A percentile compares a stretch with the other conserved stretches of the same genome.
Evolutionary conservation across 2,797 vertebrate genomes (phyloP).

Genomic region (Apogon hyalosoma): DNA sequence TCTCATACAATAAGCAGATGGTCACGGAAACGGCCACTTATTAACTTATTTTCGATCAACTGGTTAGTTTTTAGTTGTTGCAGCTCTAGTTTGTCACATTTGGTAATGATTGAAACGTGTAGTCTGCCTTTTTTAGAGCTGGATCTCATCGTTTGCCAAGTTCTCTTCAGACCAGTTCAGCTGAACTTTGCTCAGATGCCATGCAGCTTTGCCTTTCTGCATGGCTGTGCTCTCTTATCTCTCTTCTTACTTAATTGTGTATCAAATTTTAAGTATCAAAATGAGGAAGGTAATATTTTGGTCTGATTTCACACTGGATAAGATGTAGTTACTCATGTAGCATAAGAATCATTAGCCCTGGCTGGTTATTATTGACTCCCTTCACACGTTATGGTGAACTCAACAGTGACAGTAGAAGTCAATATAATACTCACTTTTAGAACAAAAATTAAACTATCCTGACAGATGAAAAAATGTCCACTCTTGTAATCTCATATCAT

Average conservation of each 20-base stretch:
- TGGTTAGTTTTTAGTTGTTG: no score
- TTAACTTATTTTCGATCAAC: no score
- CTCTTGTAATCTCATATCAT: no score
- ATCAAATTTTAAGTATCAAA: conserved; percentile 26
- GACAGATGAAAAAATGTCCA: no score
- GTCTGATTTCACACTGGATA: conserved; percentile 73
- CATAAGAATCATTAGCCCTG: conserved; percentile 41
- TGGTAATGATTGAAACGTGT: conserved; percentile 44
- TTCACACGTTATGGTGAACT: not conserved
- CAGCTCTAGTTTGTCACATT: conserved; percentile 2
- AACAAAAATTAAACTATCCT: no score
- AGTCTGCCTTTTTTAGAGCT: conserved; percentile 25
- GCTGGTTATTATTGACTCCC: conserved; percentile 37
- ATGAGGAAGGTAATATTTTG: conserved; percentile 50
- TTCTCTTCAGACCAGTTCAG: conserved; percentile 40
- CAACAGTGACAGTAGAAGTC: no score
- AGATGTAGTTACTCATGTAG: conserved; percentile 45
- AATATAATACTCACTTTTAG: no score
- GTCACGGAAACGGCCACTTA: no score
- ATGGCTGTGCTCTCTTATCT: conserved; percentile 18
- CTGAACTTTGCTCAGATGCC: conserved; percentile 59
- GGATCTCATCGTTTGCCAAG: conserved; percentile 12
- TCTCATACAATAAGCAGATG: no score
- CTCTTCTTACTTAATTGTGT: conserved; percentile 40
- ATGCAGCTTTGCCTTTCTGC: conserved; percentile 49